Conservation (phyloP, 2,113 vertebrate genomes). For the Axis porcinus region DNA sequence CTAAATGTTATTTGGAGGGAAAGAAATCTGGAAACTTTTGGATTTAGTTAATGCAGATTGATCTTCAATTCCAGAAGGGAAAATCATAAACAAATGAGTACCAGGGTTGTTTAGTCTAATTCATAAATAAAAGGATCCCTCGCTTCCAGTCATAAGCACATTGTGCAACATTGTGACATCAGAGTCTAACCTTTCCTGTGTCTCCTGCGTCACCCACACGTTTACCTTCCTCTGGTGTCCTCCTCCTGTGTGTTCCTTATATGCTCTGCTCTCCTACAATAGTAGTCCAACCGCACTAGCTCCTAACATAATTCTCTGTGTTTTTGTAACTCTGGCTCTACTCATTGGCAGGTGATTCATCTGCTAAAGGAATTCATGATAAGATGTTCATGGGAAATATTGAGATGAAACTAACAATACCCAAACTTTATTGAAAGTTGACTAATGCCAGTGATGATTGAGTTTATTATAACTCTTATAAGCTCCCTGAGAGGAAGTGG, state of each 20-base stretch:
- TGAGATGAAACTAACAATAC: neutral
- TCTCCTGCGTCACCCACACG: neutral
- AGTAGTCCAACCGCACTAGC: neutral
- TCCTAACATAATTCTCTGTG: neutral
- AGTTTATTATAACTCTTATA: neutral
- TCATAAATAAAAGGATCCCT: neutral
- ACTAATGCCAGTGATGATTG: neutral
- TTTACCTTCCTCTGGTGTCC: neutral
- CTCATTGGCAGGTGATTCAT: neutral
- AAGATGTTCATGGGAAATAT: neutral
- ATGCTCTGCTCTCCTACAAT: neutral
- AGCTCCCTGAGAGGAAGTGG: neutral
- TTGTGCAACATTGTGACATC: neutral
- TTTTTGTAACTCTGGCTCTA: neutral
- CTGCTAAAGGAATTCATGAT: neutral
- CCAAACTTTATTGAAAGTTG: neutral
- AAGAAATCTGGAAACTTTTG: neutral
- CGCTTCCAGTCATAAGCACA: neutral
- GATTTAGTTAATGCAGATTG: slow-evolving; percentile 2
- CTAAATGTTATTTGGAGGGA: slow-evolving; percentile 36
- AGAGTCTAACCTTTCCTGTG: neutral
- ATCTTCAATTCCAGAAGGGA: neutral
- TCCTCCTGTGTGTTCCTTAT: neutral
- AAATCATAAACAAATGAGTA: neutral
- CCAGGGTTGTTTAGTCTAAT: neutral